A percentile compares a stretch with the other conserved stretches of the same genome.
Conservation (phyloP, 2,888 invertebrate species). For the Aleiodes testaceus region DNA sequence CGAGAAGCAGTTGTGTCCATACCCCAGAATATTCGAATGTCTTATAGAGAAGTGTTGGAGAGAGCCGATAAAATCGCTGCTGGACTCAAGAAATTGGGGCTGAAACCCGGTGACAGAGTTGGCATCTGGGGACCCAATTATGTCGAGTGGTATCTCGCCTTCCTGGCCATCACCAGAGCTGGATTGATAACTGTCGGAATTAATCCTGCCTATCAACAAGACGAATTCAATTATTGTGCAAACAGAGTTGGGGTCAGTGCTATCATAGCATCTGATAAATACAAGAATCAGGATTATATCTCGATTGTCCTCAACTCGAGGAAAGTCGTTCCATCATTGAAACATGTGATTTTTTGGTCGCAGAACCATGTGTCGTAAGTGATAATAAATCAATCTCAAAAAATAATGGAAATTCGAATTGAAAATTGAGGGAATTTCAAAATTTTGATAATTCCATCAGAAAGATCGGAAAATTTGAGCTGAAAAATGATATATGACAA, state of each 20-base stretch:
- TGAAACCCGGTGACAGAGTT: conserved; percentile 82
- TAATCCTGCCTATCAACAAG: conserved; percentile 83
- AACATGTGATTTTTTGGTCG: conserved; percentile 63
- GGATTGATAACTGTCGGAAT: conserved; percentile 85
- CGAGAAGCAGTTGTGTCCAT: conserved; percentile 77
- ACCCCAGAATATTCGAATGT: conserved; percentile 75
- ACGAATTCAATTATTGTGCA: conserved; percentile 83
- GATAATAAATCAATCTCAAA: not conserved
- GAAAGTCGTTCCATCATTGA: conserved; percentile 77
- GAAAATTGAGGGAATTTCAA: not conserved
- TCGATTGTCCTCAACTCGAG: conserved; percentile 74
- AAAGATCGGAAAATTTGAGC: too few species aligned
- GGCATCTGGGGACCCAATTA: conserved; percentile 88
- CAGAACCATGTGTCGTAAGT: conserved; percentile 62
- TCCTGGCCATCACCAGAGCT: conserved; percentile 81
- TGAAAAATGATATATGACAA: too few species aligned
- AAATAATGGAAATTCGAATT: not conserved
- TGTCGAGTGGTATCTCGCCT: conserved; percentile 83
- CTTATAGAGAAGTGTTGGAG: conserved; percentile 74
- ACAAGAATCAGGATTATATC: conserved; percentile 81
- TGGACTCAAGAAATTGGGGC: conserved; percentile 81
- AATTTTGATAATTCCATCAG: not conserved
- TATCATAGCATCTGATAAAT: conserved; percentile 78
- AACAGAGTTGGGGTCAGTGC: conserved; percentile 82
- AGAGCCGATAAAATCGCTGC: conserved; percentile 83